Evolutionary conservation across 2,888 invertebrate genomes (phyloP), one percentile per base, ranked within the genome.

Genomic region (Polydrusus cervinus): DNA sequence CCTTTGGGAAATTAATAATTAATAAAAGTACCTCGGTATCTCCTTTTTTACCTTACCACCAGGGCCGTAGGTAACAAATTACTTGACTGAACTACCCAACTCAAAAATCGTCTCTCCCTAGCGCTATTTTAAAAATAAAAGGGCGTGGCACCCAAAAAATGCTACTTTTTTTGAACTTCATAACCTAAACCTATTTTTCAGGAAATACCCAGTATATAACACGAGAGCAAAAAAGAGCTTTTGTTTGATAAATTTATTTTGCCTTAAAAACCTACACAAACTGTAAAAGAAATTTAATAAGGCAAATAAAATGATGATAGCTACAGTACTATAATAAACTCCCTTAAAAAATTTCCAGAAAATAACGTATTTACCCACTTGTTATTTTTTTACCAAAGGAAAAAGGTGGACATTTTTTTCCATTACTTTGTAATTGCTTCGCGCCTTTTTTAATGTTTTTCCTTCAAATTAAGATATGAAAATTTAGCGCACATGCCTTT

Each of bases 401-500:
- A 34, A 34, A 34, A 34, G 7, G 34, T 34, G 10, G 30, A 7
- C 3, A 30, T 30, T 51, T 51, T 51, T 51, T 20, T 51, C 11
- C 51, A 51, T 51, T 51, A 51, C 51, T 20, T 20, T 51, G 47
- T 47, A 20, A 51, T 20, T 51, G 51, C 51, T 51, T 51, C 51
- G 13, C 51, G 20, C 51, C 51, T 51, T 20, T 30, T 51, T 51
- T 51, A 51, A 51, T 51, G 20, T 51, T 20, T 16, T 51, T 9
- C 18, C 20, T 51, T 20, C 11, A 51, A 51, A 51, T 51, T 51
- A 51, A 51, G 20, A 51, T 51, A 51, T 51, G 20, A 51, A 51
- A 51, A 51, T 51, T 51, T 51, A 20, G 51, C 18, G 51, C 51
- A 51, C 51, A 51, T 47, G 47, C 47, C 47, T 47, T 47, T 47